phyloP scores from a whole-genome alignment of 1,140 invertebrate species.

The Cyphomyrmex costatus region DNA sequence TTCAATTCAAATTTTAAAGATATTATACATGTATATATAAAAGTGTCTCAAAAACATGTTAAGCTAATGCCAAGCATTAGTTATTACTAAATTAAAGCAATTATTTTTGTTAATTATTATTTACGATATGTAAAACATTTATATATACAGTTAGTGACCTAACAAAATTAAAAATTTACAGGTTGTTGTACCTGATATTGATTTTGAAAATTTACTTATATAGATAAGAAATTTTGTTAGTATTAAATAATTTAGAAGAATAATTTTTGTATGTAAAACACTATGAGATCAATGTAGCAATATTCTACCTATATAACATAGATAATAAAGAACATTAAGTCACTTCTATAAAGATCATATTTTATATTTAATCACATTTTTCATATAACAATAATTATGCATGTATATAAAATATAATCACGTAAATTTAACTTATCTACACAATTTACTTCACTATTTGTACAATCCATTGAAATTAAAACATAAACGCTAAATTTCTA shows the following conservation, averaged over 20 bases:
- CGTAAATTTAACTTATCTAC: background rate
- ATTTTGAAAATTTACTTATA: slow-evolving; percentile 9
- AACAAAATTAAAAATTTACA: slow-evolving; percentile 16
- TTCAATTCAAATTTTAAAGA: slow-evolving; percentile 43
- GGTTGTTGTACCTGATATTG: slow-evolving; percentile 3
- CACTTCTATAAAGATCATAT: background rate
- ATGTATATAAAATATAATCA: background rate
- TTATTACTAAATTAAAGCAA: slow-evolving; percentile 25
- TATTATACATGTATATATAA: slow-evolving; percentile 22
- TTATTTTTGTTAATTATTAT: slow-evolving; percentile 53
- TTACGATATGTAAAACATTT: slow-evolving; percentile 37
- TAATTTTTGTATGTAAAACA: slow-evolving; percentile 28
- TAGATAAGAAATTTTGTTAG: slow-evolving; percentile 26
- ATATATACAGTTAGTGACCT: slow-evolving; percentile 10
- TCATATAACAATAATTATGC: background rate
- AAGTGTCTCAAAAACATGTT: slow-evolving; percentile 39
- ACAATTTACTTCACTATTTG: too few species aligned
- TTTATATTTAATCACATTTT: background rate
- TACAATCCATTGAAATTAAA: background rate
- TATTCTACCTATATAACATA: slow-evolving; percentile 7
- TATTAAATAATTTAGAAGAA: slow-evolving; percentile 39
- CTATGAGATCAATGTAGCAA: slow-evolving; percentile 17
- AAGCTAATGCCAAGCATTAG: slow-evolving; percentile 49
- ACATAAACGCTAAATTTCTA: background rate
- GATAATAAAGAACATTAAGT: slow-evolving; percentile 42